Conservation (phyloP, 2,113 vertebrate genomes). For the Malaclemys terrapin region DNA sequence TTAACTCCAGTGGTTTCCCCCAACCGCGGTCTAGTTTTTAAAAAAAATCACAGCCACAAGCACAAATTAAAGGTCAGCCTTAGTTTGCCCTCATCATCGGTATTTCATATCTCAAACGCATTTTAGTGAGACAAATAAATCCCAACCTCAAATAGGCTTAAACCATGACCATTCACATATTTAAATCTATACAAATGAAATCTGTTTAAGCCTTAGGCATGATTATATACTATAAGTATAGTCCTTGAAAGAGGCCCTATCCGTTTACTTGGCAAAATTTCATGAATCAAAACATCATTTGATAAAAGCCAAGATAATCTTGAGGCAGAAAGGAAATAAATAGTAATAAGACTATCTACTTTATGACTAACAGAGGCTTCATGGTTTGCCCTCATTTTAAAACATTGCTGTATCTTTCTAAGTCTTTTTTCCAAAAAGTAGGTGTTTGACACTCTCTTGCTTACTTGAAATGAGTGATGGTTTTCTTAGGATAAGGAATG, state of each 20-base stretch:
- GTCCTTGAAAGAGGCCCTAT: neutral
- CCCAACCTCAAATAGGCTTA: slow-evolving; percentile 2
- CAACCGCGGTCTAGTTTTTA: neutral
- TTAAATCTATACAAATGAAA: slow-evolving; percentile 32
- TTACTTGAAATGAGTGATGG: neutral
- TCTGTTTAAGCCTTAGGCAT: neutral
- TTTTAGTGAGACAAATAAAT: slow-evolving; percentile 8
- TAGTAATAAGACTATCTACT: neutral
- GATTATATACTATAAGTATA: neutral
- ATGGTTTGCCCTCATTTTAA: neutral
- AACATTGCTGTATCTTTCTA: neutral
- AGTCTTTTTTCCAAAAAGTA: neutral
- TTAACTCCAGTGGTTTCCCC: neutral
- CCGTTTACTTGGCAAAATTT: neutral
- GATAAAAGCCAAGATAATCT: neutral
- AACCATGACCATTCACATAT: neutral
- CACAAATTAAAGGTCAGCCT: neutral
- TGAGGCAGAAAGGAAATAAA: neutral
- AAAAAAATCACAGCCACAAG: neutral
- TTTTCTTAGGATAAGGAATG: neutral
- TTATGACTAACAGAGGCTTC: neutral
- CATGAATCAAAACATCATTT: neutral
- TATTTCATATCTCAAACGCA: neutral
- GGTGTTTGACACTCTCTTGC: neutral
- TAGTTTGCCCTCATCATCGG: neutral